Evolutionary conservation across 2,113 vertebrate species (phyloP).

Genomic region (Rhabdornis inornatus): DNA sequence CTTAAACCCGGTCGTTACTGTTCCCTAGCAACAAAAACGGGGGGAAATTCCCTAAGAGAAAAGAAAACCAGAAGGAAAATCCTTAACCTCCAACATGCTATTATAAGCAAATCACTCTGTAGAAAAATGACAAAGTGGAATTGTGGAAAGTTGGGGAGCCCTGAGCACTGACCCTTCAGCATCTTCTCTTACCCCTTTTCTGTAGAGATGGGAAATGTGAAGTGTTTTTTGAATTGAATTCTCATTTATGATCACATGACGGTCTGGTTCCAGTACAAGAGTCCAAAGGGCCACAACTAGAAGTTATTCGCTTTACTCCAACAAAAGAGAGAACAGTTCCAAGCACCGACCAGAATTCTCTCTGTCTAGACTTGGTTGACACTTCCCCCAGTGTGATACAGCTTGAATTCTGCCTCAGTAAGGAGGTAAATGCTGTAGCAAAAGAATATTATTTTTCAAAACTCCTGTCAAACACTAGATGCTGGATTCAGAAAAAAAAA

Average conservation of each 20-base stretch:
- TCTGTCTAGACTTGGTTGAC: background rate
- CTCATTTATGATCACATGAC: background rate
- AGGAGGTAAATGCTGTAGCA: background rate
- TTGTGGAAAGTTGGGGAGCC: background rate
- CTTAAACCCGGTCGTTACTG: background rate
- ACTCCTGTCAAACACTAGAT: background rate
- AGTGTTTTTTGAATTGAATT: background rate
- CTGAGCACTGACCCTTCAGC: background rate
- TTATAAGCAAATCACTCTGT: background rate
- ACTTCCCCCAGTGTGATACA: background rate
- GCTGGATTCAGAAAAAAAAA: background rate
- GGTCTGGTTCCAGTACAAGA: background rate
- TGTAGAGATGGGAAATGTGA: background rate
- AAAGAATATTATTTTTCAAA: background rate
- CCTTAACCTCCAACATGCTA: background rate
- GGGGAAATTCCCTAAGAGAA: background rate
- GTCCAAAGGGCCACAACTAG: background rate
- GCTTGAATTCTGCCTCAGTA: background rate
- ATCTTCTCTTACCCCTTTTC: background rate
- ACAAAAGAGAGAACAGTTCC: background rate
- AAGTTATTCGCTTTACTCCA: background rate
- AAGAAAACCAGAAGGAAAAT: background rate
- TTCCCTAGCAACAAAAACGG: background rate
- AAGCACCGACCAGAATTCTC: background rate
- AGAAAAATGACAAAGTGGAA: background rate